Base-by-base conservation (phyloP, 92 coral and sea anemone species). In the Palythoa grandis region DNA sequence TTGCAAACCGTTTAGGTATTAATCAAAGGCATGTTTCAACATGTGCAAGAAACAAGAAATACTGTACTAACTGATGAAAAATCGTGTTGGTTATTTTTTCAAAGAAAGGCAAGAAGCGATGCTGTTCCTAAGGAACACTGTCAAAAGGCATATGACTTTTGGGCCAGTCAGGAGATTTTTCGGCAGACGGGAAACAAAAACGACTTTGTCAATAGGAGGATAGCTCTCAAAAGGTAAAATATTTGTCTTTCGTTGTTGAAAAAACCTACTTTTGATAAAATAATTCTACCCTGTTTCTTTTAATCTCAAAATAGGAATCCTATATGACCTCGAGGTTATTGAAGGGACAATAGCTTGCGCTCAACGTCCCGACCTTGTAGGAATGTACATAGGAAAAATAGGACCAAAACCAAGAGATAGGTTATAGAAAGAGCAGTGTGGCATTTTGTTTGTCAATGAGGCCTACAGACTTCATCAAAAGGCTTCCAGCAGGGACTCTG, bases 161-260 rank as follows among this genome's bases (percentile, higher is more conserved):
- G 90, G 86, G 90, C 90, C 4, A 63, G 90, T 53, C 88, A 87
- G 3, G 87, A 79, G 10, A 29, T 86, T 47, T 86, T 87, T 4
- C 38, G 90, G n/a, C 54, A 70, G 82, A n/a, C n/a, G n/a, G n/a
- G n/a, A 8, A 67, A 86, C n/a, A 82, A 86, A 40, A 40, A 5
- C 2, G 47, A 40, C 47, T 40, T 40, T 40, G 47, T 40, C 47
- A 40, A 40, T 40, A 40, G 47, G 47, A 40, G 47, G 47, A 40
- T 40, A 40, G 47, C 2, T 40, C 47, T 5, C 47, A 40, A 40
- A 40, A 40, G 47, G 47, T 40, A 40, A 40, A 40, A 40, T 40
- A 40, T 40, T 40, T 40, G 47, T 40, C 47, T 40, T 40, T 40
- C 47, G 47, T 40, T 40, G 47, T 40, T 40, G 47, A 40, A 2